Conservation (phyloP, 2,888 invertebrate species). For the Iphiclides podalirius region DNA sequence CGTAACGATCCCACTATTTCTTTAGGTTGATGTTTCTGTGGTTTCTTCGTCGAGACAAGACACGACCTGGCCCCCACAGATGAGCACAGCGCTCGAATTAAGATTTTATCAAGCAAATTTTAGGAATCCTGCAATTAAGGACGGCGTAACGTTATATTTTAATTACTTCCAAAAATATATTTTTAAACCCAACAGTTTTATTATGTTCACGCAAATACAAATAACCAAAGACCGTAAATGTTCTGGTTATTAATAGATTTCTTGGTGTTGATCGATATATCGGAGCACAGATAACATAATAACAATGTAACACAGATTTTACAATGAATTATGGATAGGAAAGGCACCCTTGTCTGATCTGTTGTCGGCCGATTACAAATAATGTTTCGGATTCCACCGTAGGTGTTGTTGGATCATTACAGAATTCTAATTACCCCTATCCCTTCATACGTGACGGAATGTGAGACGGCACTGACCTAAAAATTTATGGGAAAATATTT, state of each 20-base stretch:
- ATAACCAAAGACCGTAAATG: neutral
- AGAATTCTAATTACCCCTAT: conserved; percentile 71
- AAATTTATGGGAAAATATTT: conserved; percentile 66
- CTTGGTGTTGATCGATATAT: too few species aligned
- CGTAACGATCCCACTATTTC: conserved; percentile 27
- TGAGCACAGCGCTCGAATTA: neutral
- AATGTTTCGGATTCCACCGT: conserved; percentile 33
- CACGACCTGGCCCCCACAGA: neutral
- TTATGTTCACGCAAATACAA: neutral
- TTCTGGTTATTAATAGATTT: too few species aligned
- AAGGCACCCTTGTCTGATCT: too few species aligned
- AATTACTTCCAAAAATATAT: neutral
- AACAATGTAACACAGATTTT: too few species aligned
- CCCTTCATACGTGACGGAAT: conserved; percentile 64
- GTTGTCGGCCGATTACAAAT: neutral
- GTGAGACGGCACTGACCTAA: conserved; percentile 61
- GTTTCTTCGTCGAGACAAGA: neutral
- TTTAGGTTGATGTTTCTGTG: conserved; percentile 1
- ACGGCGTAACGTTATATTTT: conserved; percentile 5
- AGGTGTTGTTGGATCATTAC: conserved; percentile 60
- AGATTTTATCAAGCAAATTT: conserved; percentile 11
- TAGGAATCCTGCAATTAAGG: conserved; percentile 16
- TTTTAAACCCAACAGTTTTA: neutral
- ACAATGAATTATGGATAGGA: too few species aligned
- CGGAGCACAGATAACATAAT: too few species aligned